Percentiles rank a stretch among this genome's conserved stretches.
phyloP scores from a whole-genome alignment of 2,797 vertebrate genomes.

The Hyperoplus lanceolatus region DNA sequence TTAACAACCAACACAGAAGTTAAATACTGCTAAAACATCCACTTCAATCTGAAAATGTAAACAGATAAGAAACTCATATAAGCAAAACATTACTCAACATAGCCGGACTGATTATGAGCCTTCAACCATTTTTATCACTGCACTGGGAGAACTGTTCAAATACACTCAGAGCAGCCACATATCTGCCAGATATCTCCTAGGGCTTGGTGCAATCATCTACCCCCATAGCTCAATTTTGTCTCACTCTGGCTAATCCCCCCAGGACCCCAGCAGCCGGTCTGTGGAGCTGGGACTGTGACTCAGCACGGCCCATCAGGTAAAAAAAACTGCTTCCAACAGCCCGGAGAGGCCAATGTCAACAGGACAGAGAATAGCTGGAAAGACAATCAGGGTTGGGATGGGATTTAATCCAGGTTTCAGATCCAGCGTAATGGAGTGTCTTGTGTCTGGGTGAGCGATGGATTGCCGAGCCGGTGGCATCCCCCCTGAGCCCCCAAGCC shows the following conservation, averaged over 20 bases:
- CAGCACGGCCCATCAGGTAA: conserved; percentile 39
- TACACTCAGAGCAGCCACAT: conserved; percentile 51
- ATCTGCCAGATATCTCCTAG: conserved; percentile 49
- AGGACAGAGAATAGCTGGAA: conserved; percentile 66
- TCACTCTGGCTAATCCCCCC: conserved; percentile 55
- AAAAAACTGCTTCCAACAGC: conserved; percentile 48
- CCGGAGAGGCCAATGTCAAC: conserved; percentile 67
- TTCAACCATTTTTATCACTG: conserved; percentile 60
- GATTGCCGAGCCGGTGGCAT: conserved; percentile 60
- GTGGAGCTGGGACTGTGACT: conserved; percentile 26
- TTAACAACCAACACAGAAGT: conserved; percentile 53
- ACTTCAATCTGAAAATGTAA: conserved; percentile 66
- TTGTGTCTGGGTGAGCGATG: conserved; percentile 70
- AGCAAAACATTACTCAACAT: conserved; percentile 70
- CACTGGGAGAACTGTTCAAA: conserved; percentile 73
- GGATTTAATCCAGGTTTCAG: conserved; percentile 78
- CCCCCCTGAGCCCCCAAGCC: conserved; percentile 65
- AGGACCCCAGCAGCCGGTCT: conserved; percentile 28
- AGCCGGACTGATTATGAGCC: conserved; percentile 59
- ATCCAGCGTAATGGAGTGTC: conserved; percentile 76
- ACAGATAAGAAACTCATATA: conserved; percentile 75
- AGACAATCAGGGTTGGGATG: conserved; percentile 72
- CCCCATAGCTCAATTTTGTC: conserved; percentile 37
- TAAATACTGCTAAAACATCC: conserved; percentile 68
- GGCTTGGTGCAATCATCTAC: conserved; percentile 59